phyloP scores from a whole-genome alignment of 2,113 vertebrate species.

The Oncorhynchus mykiss region DNA sequence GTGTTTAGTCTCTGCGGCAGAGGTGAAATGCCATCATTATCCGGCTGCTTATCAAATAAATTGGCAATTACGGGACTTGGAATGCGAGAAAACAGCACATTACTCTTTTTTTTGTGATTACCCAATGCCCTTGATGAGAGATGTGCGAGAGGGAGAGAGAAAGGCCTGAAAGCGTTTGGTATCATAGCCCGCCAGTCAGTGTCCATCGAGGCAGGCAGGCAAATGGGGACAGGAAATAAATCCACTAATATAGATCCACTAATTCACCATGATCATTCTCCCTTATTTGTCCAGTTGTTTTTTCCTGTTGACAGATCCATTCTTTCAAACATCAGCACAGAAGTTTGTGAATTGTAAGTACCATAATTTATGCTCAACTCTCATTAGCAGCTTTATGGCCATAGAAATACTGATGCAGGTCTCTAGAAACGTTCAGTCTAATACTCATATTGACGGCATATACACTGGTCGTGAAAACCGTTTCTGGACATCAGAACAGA shows the following conservation, averaged over 20 bases:
- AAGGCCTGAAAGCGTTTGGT: slow-evolving; percentile 81
- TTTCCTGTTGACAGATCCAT: background rate
- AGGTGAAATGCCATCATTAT: slow-evolving; percentile 99
- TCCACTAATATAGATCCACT: no score
- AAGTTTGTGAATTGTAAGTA: background rate
- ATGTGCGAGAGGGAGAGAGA: slow-evolving; percentile 69
- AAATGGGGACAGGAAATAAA: slow-evolving; percentile 54
- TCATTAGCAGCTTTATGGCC: no score
- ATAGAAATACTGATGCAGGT: no score
- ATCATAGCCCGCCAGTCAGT: slow-evolving; percentile 70
- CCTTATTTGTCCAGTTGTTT: slow-evolving; percentile 33
- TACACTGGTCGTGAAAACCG: no score
- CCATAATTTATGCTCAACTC: no score
- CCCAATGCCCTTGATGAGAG: slow-evolving; percentile 81
- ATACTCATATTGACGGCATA: no score
- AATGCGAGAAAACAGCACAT: slow-evolving; percentile 96
- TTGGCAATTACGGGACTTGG: slow-evolving; percentile 97
- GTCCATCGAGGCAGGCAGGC: slow-evolving; percentile 72
- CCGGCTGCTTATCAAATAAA: slow-evolving; percentile 99
- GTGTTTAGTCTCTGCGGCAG: slow-evolving; percentile 92
- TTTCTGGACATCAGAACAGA: no score
- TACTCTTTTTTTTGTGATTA: slow-evolving; percentile 68
- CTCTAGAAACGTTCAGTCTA: no score
- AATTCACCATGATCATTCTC: slow-evolving; percentile 65
- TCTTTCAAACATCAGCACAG: slow-evolving; percentile 52